phyloP scores from a whole-genome alignment of 2,888 invertebrate genomes.

The Siphonodentalium dalli region DNA sequence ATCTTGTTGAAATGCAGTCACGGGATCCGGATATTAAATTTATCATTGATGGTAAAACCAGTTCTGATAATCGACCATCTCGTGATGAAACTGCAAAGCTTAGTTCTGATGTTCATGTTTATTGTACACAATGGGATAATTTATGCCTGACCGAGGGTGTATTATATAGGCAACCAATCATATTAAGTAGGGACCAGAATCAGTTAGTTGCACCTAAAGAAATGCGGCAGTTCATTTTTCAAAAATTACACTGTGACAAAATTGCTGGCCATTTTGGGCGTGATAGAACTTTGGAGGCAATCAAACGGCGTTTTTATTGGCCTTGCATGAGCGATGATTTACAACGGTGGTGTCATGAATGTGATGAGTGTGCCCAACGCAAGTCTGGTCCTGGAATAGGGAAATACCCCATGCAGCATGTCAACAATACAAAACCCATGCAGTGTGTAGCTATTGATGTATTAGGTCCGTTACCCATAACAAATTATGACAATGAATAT shows the following conservation, averaged over 20 bases:
- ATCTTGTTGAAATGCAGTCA: too few relatives aligned
- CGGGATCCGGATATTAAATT: too few relatives aligned
- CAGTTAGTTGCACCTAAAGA: background rate
- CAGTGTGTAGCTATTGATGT: slow-evolving; percentile 6
- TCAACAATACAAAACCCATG: background rate
- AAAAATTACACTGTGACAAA: background rate
- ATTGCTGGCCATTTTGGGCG: background rate
- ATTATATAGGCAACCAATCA: too few relatives aligned
- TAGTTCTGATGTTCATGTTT: too few relatives aligned
- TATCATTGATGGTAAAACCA: too few relatives aligned
- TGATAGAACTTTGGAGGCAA: background rate
- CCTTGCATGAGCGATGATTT: too few relatives aligned
- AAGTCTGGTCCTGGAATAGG: background rate
- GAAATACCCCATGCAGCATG: slow-evolving; percentile 1
- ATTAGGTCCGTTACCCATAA: slow-evolving; percentile 7
- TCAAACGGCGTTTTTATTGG: background rate
- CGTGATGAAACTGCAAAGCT: too few relatives aligned
- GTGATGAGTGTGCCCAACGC: background rate
- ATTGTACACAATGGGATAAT: too few relatives aligned
- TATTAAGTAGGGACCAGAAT: too few relatives aligned
- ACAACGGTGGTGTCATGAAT: slow-evolving; percentile 5
- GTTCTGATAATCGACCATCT: too few relatives aligned
- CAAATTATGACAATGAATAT: slow-evolving; percentile 10
- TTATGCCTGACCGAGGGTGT: too few relatives aligned
- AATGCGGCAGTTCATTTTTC: background rate